These are phyloP conservation scores for Heliconius hewitsoni DNA, from an alignment of 1,140 invertebrate genomes.

Conservation along the genomic window DNA sequence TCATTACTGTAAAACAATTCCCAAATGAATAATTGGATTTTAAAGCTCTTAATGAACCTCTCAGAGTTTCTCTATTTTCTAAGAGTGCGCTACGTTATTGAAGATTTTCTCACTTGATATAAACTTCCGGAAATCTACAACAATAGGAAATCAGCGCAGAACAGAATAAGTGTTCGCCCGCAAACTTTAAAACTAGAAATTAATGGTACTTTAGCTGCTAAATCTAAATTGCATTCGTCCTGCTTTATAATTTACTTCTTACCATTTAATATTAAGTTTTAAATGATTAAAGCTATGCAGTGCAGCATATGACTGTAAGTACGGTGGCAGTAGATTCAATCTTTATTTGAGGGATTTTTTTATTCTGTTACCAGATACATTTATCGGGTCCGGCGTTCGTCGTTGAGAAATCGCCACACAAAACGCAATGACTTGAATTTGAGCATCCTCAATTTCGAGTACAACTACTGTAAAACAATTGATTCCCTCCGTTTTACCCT, in stretches of 20 bases:
- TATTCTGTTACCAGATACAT: too few species aligned
- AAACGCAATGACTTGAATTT: too few species aligned
- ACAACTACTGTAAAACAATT: too few species aligned
- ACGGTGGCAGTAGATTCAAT: not conserved
- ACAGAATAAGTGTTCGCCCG: conserved; percentile 11
- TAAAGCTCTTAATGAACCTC: not conserved
- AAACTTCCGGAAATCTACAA: conserved; percentile 11
- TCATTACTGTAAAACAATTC: too few species aligned
- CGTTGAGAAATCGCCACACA: too few species aligned
- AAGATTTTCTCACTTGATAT: conserved; percentile 8
- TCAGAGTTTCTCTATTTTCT: not conserved
- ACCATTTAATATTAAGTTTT: not conserved
- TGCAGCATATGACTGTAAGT: not conserved
- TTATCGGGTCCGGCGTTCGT: too few species aligned
- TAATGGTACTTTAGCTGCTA: conserved; percentile 6
- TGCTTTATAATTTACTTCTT: not conserved
- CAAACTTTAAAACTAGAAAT: conserved; percentile 9
- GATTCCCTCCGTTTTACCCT: too few species aligned
- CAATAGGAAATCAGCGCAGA: not conserved
- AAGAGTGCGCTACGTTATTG: not conserved
- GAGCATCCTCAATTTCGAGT: too few species aligned
- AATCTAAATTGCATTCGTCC: not conserved
- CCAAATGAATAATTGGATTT: too few species aligned
- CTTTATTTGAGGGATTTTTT: not conserved
- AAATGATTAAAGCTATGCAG: not conserved